These are phyloP conservation scores for Sabatieria punctata DNA, from an alignment of 2,888 invertebrate species.

Conservation along the genomic window DNA sequence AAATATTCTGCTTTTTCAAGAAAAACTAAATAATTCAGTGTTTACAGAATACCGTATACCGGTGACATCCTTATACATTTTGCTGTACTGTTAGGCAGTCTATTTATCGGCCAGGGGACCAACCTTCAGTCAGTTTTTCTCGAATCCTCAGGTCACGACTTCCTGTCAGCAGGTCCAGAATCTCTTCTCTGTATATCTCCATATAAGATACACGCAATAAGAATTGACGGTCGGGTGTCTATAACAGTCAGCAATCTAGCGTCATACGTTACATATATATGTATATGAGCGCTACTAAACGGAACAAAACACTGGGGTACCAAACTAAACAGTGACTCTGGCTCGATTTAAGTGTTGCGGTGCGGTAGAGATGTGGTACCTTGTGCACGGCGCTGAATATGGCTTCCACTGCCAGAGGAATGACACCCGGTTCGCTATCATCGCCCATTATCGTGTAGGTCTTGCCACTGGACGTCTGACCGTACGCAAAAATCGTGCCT, in stretches of 20 bases:
- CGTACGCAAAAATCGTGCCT: constrained; percentile 12
- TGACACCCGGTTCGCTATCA: constrained; percentile 47
- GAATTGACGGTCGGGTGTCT: constrained; percentile 46
- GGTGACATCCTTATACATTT: too few species aligned
- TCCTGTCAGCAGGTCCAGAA: constrained; percentile 55
- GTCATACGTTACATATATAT: too few species aligned
- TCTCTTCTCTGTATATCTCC: constrained; percentile 71
- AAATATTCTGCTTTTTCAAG: constrained; percentile 39
- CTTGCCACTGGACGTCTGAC: constrained; percentile 38
- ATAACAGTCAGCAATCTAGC: neutral
- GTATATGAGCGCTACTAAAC: too few species aligned
- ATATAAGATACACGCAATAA: constrained; percentile 60
- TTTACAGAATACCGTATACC: too few species aligned
- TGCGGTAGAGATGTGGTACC: constrained; percentile 22
- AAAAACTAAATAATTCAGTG: neutral
- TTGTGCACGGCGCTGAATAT: constrained; percentile 32
- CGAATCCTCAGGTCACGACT: constrained; percentile 41
- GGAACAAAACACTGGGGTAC: too few species aligned
- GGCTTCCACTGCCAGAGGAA: constrained; percentile 48
- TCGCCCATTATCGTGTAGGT: constrained; percentile 67
- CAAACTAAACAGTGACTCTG: too few species aligned
- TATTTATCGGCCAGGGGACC: too few species aligned
- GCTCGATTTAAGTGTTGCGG: too few species aligned
- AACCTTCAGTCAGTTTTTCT: constrained; percentile 19
- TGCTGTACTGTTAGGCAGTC: too few species aligned